Evolutionary conservation across 2,113 vertebrate genomes (phyloP).

Genomic region (Ibidorhyncha struthersii): DNA sequence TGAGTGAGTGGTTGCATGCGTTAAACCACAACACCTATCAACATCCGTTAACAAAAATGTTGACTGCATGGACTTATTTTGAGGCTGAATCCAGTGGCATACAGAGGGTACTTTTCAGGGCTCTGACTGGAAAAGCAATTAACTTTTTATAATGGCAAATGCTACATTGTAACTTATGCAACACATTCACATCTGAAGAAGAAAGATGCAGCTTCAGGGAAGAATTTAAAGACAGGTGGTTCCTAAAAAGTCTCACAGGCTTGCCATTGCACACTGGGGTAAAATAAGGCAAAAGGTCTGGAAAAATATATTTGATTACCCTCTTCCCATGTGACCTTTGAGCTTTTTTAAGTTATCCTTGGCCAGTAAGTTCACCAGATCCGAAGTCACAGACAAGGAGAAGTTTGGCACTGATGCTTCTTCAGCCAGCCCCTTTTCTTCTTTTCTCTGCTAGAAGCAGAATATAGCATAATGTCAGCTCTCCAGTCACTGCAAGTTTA

Average conservation of each 20-base stretch:
- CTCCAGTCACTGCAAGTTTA: not conserved
- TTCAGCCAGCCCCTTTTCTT: not conserved
- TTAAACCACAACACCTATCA: not conserved
- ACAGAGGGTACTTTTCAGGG: not conserved
- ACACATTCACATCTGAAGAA: not conserved
- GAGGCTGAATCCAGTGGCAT: not conserved
- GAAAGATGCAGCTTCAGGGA: not conserved
- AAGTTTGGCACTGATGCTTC: not conserved
- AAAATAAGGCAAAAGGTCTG: not conserved
- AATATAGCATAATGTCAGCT: not conserved
- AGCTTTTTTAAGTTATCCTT: not conserved
- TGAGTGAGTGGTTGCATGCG: rapidly evolving
- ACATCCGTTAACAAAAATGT: not conserved
- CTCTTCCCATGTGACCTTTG: not conserved
- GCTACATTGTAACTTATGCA: not conserved
- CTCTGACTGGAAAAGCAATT: not conserved
- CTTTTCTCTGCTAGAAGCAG: not conserved
- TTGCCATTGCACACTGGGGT: not conserved
- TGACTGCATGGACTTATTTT: not conserved
- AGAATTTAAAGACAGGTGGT: not conserved
- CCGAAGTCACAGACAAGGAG: not conserved
- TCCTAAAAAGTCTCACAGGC: not conserved
- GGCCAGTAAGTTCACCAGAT: not conserved
- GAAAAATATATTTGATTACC: not conserved
- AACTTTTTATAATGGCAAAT: not conserved